Base-by-base conservation (phyloP, 2,797 vertebrate species). In the Microctenopoma stevenorrisi region DNA sequence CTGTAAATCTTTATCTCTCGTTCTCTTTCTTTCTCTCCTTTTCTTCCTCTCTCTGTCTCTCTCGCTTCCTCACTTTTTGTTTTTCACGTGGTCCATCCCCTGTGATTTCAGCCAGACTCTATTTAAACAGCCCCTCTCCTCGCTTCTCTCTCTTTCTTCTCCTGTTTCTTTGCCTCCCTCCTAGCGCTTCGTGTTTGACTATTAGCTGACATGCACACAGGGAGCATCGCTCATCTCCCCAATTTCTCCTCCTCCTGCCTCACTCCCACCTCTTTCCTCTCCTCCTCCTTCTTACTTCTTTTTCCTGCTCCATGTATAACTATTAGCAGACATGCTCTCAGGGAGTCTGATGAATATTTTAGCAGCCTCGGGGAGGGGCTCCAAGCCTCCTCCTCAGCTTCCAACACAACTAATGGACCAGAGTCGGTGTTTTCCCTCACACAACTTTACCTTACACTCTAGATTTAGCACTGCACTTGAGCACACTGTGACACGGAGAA, bases 271-370 rank as follows among this genome's bases (percentile, higher is more conserved):
- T 88, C 84, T 85, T 83, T 82, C 77, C 82, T 83, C 88, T 73
- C 78, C 83, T 93, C 87, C 93, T 92, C 90, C 91, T 89, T 64
- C 87, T 85, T 80, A 78, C 76, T 86, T 82, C 81, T 82, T 88
- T 87, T 86, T 86, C 75, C 72, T 85, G 78, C 87, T 87, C 87
- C 87, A 88, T 91, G 91, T 92, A 82, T 89, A 91, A 90, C 90
- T 93, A 94, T 95, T 95, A 95, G 94, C 93, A 94, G 95, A 95
- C 94, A 95, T 90, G 93, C 91, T 95, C 94, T 89, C 87, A 83
- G 94, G 94, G 95, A 94, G 91, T 94, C 94, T 96, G 94, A 96
- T 97, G 95, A 96, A 96, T 96, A 96, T 96, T 96, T 96, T 93
- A 96, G 94, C 94, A 96, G 92, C 93, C 68, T 58, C 58, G 6